These are phyloP conservation scores for Tragulus kanchil DNA, from an alignment of 2,113 vertebrate species.

Conservation along the genomic window DNA sequence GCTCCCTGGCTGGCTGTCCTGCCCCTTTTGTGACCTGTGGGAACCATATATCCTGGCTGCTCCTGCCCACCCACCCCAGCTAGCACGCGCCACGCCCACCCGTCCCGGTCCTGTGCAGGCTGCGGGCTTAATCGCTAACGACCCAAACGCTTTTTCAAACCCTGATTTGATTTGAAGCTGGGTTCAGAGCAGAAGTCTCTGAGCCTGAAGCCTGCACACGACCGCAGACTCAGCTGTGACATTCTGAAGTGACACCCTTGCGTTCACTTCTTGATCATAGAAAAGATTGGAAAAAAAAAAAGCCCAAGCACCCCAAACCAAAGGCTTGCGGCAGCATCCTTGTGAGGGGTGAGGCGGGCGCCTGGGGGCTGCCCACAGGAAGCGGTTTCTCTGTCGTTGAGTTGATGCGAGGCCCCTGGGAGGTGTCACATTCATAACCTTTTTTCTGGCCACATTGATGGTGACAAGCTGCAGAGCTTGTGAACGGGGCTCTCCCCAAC, in stretches of 20 bases:
- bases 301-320: neutral
- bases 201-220: accelerated
- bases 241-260: conserved; percentile 54
- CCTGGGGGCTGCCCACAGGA: conserved; percentile 77
- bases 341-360: neutral
- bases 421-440: neutral
- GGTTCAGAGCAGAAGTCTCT: neutral
- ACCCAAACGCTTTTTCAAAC: neutral
- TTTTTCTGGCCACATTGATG: conserved; percentile 61
- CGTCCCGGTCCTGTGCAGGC: accelerated
- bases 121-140: neutral
- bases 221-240: neutral
- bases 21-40: neutral
- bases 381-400: conserved; percentile 34
- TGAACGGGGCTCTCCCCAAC: neutral
- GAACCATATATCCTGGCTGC: too few relatives aligned
- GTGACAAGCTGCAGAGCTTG: conserved; percentile 77
- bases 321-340: neutral
- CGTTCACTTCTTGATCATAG: conserved; percentile 7
- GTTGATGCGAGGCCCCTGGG: neutral
- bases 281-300: neutral
- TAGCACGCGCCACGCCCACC: neutral
- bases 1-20: neutral
- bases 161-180: neutral
- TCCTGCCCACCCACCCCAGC: too few relatives aligned